Conservation (phyloP, 2,888 invertebrate species). For the Mellilla xanthometata region DNA sequence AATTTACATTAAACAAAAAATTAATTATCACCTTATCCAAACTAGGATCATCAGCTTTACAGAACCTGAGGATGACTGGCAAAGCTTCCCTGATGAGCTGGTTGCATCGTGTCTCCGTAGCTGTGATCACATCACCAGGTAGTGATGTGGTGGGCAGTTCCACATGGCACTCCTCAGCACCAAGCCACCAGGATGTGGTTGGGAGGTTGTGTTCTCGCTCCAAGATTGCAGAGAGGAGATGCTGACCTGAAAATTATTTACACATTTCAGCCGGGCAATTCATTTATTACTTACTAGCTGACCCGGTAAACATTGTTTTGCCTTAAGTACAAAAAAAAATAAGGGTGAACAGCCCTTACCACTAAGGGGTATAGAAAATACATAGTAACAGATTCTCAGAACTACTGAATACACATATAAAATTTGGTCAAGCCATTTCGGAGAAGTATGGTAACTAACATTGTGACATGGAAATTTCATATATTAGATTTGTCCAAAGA, state of each 20-base stretch:
- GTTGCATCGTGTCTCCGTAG: constrained; percentile 86
- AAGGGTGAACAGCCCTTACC: no score
- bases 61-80: constrained; percentile 85
- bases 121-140: constrained; percentile 70
- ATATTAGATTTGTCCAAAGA: no score
- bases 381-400: no score
- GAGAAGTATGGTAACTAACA: no score
- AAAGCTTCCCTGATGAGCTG: constrained; percentile 85
- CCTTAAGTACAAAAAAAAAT: no score
- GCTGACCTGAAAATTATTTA: constrained; percentile 84
- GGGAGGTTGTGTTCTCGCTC: constrained; percentile 85
- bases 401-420: no score
- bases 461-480: no score
- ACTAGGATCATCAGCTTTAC: constrained; percentile 83
- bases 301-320: no score
- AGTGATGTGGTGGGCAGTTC: constrained; percentile 84
- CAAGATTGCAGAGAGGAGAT: constrained; percentile 90
- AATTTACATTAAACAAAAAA: neutral
- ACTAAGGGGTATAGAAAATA: no score
- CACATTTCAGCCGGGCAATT: no score
- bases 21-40: constrained; percentile 64
- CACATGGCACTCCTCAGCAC: constrained; percentile 87
- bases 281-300: no score
- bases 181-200: constrained; percentile 93
- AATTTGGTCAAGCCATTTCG: no score